Base-by-base conservation (phyloP, 2,888 invertebrate genomes). In the Callyntrura guangdongensis region DNA sequence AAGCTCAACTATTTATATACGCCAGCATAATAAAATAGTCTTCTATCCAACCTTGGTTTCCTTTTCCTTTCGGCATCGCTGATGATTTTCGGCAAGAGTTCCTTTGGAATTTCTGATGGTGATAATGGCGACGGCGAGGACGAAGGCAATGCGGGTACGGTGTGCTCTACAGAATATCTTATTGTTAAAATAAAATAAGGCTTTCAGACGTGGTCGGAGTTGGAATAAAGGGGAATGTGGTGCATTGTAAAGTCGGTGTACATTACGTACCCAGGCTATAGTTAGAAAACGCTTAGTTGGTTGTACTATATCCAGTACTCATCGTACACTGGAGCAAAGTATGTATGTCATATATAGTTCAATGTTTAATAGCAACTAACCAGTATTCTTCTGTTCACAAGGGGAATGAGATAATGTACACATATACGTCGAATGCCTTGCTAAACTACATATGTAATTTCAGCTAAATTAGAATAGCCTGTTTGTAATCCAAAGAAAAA, bases 61-160 rank as follows among this genome's bases (percentile, higher is more conserved):
- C 20, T 72, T 2, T 67, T n/a, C 12, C 47, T 72, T 72, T 72
- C 47, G 4, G 45, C 27, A 69, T 27, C 69, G 11, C 53, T 84
- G 84, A 84, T 84, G 69, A 84, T 56, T 84, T 84, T 53, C 84
- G 69, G 36, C 36, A 84, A 84, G 61, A 67, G 17, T 49, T 67
- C 56, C 47, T 56, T 17, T 56, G 85, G 85, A 72, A 85, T 85
- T 72, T 36, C 53, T 85, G 72, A 85, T 85, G 56, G 53, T 53
- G 56, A 22, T n/a, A 56, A n/a, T 25, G 56, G 25, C 53, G 72
- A 53, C 53, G 72, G 22, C 8, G 56, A 85, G 22, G 36, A 69
- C 25, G 36, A 69, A 8, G 69, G 25, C 17, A 25, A 53, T 79
- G 47, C 20, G 47, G 72, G 72, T 72, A 47, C 17, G 11, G 12